Base-by-base conservation (phyloP, 1,140 invertebrate species). In the Drosophila ironensis region DNA sequence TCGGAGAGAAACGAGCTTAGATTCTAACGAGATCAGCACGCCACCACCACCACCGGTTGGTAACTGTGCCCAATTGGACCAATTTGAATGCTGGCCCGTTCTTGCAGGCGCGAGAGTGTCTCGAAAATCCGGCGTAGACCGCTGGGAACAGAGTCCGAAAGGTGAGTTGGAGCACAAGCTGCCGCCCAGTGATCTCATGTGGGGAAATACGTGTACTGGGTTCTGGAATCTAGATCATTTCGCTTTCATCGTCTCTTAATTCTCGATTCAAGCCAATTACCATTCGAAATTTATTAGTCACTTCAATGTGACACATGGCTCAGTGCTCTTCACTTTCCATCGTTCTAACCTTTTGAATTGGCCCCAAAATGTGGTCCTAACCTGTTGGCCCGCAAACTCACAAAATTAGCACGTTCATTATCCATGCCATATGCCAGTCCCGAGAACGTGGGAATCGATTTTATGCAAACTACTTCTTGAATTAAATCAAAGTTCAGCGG, bases 1-100 rank as follows among this genome's bases (percentile, higher is more conserved):
- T 35, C 64, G 41, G 54, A 6, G 12, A 69, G 42, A 54, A 68
- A 82, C 66, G 38, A 67, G 66, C 41, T 50, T 47, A 71, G 51
- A 57, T 60, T 72, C 59, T 75, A 61, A 71, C 72, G 50, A 78
- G 75, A 80, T 73, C 74, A 40, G 45, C 64, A 44, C 51, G 56
- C 25, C 56, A 60, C 4, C 30, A 30, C 40, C 51, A 52, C 25
- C 56, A 60, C 4, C 30, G 11, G 56, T 44, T 57, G 56, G 51
- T 22, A 60, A 48, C 19, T 25, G 20, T 35, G 52, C 60, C 35
- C 46, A 67, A 38, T 52, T 37, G 72, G 50, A 41, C 52, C 41
- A 72, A 70, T 78, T 82, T 72, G 40, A 41, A 59, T 50, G 51
- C 24, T 42, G 38, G 41, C 35, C 12, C 45, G 8, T 37, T 24